Evolutionary conservation across 2,888 invertebrate genomes (phyloP).

Genomic region (Brenthis ino): DNA sequence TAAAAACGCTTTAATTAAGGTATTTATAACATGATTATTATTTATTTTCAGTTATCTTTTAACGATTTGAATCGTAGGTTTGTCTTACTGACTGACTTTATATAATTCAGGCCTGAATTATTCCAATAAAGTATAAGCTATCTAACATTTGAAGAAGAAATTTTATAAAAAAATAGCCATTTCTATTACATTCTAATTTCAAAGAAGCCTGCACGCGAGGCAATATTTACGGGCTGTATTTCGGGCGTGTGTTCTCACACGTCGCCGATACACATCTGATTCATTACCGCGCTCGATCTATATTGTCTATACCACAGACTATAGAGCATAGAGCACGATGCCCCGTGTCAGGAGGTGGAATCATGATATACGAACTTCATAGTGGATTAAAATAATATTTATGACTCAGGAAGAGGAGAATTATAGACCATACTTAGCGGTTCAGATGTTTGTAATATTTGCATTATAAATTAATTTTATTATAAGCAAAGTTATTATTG

Average conservation of each 20-base stretch:
- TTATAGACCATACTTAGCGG: conserved; percentile 19
- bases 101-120: no score
- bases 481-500: neutral
- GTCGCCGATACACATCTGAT: conserved; percentile 81
- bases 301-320: conserved; percentile 55
- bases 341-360: conserved; percentile 38
- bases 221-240: conserved; percentile 79
- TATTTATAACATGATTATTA: no score
- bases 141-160: neutral
- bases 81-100: no score
- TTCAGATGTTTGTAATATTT: conserved; percentile 13
- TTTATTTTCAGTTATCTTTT: no score
- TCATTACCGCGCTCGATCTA: conserved; percentile 74
- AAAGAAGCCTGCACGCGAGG: conserved; percentile 70
- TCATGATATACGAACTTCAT: conserved; percentile 36
- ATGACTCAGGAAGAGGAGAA: conserved; percentile 24
- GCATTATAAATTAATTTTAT: conserved; percentile 16
- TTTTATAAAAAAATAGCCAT: conserved; percentile 36
- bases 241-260: conserved; percentile 82
- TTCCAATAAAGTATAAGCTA: neutral
- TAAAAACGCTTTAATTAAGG: no score
- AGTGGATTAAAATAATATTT: conserved; percentile 29
- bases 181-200: conserved; percentile 49
- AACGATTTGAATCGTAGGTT: no score
- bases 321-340: conserved; percentile 36